phyloP scores from a whole-genome alignment of 53 echinoderm and acorn worm species.

The Holothuria scabra region DNA sequence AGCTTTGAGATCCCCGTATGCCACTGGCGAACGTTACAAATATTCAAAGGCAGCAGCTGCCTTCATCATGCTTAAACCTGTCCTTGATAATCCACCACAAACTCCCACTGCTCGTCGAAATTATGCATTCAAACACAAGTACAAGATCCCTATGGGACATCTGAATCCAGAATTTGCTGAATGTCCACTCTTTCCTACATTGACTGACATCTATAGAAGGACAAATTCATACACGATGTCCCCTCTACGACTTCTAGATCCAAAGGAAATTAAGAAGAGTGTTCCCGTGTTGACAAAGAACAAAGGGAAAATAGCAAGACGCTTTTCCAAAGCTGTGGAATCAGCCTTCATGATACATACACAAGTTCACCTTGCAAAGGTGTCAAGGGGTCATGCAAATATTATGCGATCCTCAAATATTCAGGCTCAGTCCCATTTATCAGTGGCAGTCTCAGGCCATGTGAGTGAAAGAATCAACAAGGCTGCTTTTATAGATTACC shows the following conservation, averaged over 20 bases:
- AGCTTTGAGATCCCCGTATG: too few relatives aligned
- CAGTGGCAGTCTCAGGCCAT: not conserved
- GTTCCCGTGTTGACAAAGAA: not conserved
- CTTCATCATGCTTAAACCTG: conserved; percentile 38
- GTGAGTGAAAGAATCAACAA: not conserved
- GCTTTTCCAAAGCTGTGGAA: not conserved
- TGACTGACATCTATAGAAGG: conserved; percentile 7
- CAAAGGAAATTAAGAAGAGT: conserved; percentile 1
- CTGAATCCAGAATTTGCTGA: conserved; percentile 44
- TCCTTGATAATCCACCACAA: not conserved
- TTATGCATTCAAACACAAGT: conserved; percentile 15
- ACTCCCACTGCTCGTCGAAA: conserved; percentile 22
- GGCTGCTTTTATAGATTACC: too few relatives aligned
- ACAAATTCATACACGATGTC: conserved; percentile 18
- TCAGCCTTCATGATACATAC: not conserved
- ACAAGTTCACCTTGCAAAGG: not conserved
- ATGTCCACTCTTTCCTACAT: conserved; percentile 22
- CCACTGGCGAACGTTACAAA: not conserved
- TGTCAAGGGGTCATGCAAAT: not conserved
- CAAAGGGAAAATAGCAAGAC: conserved; percentile 1
- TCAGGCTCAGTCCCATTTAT: not conserved
- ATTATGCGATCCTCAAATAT: not conserved
- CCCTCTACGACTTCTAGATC: not conserved
- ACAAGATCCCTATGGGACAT: conserved; percentile 35
- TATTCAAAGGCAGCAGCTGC: not conserved